Evolutionary conservation across 1,140 invertebrate genomes (phyloP), one percentile per base, ranked within the genome.

Genomic region (Solen grandis): DNA sequence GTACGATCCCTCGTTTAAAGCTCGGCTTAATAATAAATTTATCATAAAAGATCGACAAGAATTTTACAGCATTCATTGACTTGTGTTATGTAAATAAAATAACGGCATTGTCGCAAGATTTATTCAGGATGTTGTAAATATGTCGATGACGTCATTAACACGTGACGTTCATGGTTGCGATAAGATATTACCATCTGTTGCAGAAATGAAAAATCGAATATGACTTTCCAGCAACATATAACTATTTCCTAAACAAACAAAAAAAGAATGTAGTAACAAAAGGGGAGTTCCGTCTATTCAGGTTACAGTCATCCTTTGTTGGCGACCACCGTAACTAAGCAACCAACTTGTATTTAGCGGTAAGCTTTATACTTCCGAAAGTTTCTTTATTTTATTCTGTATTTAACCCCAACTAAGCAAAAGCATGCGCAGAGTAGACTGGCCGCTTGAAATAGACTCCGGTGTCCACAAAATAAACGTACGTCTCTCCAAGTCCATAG

Each of bases 61-160:
- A 38, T 63, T 75, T 75, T 75, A 75, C 65, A 46, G 54, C 36
- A 50, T 60, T 54, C 38, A 72, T 72, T 36, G 72, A 62, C 72
- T 60, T 62, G 72, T 50, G 52, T 46, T 31, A 22, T 41, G 59
- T 63, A 59, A 75, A 75, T 60, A 29, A 57, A 22, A 36, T 10
- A 41, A 22, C 31, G 35, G 59, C 46, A 72, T 27, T 52, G 38
- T 50, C 13, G 16, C 5, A 72, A 19, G 35, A 72, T 72, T 59
- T 72, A 72, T 46, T 31, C 13, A 5, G 36, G 31, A 36, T 5
- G 66, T 55, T 59, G 54, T 72, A 72, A 72, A 72, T 72, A 52
- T 3, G 19, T 1, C n/a, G 55, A 75, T 75, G 72, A 75, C 72
- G 57, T 75, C 72, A 63, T 59, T 10, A 22, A 27, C 27, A 59